Evolutionary conservation across 2,888 invertebrate species (phyloP), one percentile per base, ranked within the genome.

Genomic region (Ypsolopha sequella): DNA sequence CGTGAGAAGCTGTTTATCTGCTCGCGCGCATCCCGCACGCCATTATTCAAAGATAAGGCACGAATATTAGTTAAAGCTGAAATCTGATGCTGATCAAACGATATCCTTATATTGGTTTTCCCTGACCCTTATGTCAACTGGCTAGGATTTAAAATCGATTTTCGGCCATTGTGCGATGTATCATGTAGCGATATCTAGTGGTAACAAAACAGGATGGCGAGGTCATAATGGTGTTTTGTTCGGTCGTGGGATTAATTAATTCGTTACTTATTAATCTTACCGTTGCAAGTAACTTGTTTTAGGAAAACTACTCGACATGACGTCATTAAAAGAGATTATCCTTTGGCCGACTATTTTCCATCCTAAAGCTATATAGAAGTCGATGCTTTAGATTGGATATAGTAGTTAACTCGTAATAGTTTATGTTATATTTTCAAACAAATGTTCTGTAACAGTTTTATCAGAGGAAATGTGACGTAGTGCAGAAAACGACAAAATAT

Each of bases 21-120:
- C 24, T 24, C 55, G 57, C 58, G 59, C 57, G 59, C 68, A 74
- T 75, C 74, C 74, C 64, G 60, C 53, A 54, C 62, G 64, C 74
- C 73, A 73, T 74, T 70, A 71, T 60, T 73, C 67, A 69, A 36
- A 49, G 74, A 74, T 75, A 74, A 61, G 59, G 71, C 73, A 71
- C 71, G 71, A 71, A 66, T 67, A 66, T 68, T 65, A 67, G 69
- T 66, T 54, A 58, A 55, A 51, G 48, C 46, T 57, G 61, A 63
- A 66, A 73, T 70, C 69, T 64, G 66, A 72, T 68, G 59, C 65
- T 53, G 61, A 56, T 50, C 35, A 4, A 6, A 9, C 13, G 43
- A 50, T 43, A 50, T 14, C 48, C 24, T 35, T 8, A 41, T 49
- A 39, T 49, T 39, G 24, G 11, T 34, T 11, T 34, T 11, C 11